Conservation (phyloP, 2,113 vertebrate species). For the Tricholaema leucomelas region DNA sequence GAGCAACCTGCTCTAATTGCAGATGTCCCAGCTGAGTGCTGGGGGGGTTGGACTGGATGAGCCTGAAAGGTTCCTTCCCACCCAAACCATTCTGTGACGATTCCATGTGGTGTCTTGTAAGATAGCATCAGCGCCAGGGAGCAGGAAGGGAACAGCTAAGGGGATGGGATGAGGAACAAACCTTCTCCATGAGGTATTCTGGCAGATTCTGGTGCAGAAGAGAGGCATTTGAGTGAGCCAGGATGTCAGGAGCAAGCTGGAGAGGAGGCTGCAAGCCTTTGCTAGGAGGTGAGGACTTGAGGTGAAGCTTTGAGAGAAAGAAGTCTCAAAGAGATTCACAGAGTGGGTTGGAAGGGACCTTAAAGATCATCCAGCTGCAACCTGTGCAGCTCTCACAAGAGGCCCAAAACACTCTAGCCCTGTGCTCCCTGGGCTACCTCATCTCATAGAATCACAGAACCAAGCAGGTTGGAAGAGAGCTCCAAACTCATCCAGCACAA, state of each 20-base stretch:
- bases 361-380: neutral
- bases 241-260: neutral
- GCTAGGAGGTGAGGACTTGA: neutral
- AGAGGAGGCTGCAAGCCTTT: neutral
- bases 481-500: no score
- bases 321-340: neutral
- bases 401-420: neutral
- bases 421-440: neutral
- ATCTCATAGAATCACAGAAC: no score
- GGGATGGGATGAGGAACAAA: neutral
- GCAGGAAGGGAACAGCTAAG: neutral
- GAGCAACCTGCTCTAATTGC: neutral
- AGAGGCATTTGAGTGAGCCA: fast-evolving
- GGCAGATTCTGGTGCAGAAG: neutral
- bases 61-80: neutral
- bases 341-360: neutral
- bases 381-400: neutral
- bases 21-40: neutral
- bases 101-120: neutral
- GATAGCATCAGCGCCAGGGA: neutral
- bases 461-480: no score
- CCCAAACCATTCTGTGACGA: neutral
- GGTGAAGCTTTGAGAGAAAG: neutral
- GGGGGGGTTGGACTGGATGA: neutral
- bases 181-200: neutral